Conservation (phyloP, 1,140 invertebrate species). For the Drosophila ananassae region DNA sequence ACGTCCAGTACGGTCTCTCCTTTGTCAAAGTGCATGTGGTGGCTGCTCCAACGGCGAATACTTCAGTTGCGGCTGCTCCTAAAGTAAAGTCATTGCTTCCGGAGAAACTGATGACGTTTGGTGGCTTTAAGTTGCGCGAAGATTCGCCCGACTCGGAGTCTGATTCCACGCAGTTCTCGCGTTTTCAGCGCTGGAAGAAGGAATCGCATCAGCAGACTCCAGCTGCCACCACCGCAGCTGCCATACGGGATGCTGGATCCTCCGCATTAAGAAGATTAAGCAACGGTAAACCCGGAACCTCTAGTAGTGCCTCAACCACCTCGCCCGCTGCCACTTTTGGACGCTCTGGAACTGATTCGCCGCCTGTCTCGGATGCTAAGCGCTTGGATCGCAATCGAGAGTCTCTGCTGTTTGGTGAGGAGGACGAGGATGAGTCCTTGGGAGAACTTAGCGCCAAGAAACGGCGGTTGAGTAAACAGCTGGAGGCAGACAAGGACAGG, state of each 20-base stretch:
- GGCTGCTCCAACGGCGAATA: constrained; percentile 74
- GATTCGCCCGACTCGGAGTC: constrained; percentile 85
- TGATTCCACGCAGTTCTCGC: constrained; percentile 40
- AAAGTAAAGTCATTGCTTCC: constrained; percentile 48
- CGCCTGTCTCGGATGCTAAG: constrained; percentile 16
- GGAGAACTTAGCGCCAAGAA: constrained; percentile 41
- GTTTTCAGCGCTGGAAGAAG: constrained; percentile 81
- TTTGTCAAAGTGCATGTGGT: constrained; percentile 90
- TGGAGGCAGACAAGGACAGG: constrained; percentile 84
- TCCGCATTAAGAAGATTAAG: constrained; percentile 35
- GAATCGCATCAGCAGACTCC: constrained; percentile 13
- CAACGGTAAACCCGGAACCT: not conserved
- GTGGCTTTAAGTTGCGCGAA: constrained; percentile 86
- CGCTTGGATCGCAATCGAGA: constrained; percentile 79
- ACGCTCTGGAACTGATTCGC: not conserved
- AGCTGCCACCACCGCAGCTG: constrained; percentile 40
- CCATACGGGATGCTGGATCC: constrained; percentile 55
- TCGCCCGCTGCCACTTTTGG: not conserved
- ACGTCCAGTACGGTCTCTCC: constrained; percentile 90
- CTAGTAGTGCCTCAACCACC: not conserved
- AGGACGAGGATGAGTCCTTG: constrained; percentile 74
- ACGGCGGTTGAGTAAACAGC: constrained; percentile 81
- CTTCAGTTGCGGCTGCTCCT: constrained; percentile 1
- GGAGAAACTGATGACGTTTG: constrained; percentile 39
- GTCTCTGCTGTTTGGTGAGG: constrained; percentile 85